These are phyloP conservation scores for Meloidogyne hapla DNA, from an alignment of 1,140 invertebrate genomes.

Conservation along the genomic window DNA sequence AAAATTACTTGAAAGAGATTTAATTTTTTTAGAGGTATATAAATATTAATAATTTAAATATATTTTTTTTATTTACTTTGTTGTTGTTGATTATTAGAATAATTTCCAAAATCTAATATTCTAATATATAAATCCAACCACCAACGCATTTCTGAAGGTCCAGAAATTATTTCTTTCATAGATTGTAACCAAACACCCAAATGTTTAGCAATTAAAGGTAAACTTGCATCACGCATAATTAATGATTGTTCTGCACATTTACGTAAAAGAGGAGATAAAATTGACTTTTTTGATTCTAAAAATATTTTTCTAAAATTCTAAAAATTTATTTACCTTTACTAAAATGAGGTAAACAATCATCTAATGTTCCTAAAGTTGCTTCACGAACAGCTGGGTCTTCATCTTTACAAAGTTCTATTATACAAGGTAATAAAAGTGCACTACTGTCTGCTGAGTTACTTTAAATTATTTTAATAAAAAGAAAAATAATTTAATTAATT, in stretches of 20 bases:
- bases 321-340: conserved; percentile 64
- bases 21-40: too few species aligned
- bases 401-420: conserved; percentile 68
- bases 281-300: conserved; percentile 64
- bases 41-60: too few species aligned
- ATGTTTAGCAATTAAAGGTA: conserved; percentile 65
- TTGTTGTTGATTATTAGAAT: conserved; percentile 14
- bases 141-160: conserved; percentile 46
- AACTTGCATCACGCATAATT: conserved; percentile 64
- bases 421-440: conserved; percentile 66
- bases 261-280: conserved; percentile 65
- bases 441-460: conserved; percentile 65
- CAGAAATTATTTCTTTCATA: conserved; percentile 46
- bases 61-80: background rate
- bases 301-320: background rate
- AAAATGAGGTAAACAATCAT: conserved; percentile 66
- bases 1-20: too few species aligned
- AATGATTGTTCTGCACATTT: conserved; percentile 66
- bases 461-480: conserved; percentile 62
- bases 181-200: conserved; percentile 61
- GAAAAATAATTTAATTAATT: background rate
- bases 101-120: conserved; percentile 35
- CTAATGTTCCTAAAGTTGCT: conserved; percentile 66
- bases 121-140: conserved; percentile 57
- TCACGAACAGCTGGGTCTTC: conserved; percentile 66